These are phyloP conservation scores for Aethina tumida DNA, from an alignment of 1,140 invertebrate species.

Conservation along the genomic window DNA sequence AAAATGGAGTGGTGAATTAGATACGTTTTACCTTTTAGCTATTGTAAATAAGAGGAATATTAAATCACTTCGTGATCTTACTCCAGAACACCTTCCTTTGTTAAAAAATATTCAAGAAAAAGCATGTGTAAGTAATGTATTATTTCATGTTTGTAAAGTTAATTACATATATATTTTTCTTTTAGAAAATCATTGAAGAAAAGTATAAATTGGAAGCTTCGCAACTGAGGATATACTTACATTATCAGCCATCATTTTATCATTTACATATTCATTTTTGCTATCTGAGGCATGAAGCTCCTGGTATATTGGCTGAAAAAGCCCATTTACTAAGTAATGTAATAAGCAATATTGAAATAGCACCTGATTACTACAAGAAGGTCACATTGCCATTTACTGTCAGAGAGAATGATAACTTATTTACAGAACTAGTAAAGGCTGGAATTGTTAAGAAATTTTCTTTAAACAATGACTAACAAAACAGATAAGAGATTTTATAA, in stretches of 20 bases:
- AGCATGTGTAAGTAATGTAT: constrained; percentile 46
- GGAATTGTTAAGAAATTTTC: constrained; percentile 25
- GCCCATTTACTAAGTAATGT: constrained; percentile 80
- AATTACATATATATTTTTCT: constrained; percentile 15
- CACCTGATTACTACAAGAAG: constrained; percentile 74
- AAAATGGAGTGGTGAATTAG: constrained; percentile 83
- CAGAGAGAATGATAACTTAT: constrained; percentile 50
- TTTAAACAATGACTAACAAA: constrained; percentile 7
- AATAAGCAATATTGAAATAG: constrained; percentile 83
- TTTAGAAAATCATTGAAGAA: constrained; percentile 62
- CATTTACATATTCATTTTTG: constrained; percentile 94
- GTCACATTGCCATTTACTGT: constrained; percentile 64
- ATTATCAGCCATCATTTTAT: constrained; percentile 96
- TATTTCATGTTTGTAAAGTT: constrained; percentile 1
- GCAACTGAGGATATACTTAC: constrained; percentile 78
- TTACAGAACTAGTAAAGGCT: constrained; percentile 40
- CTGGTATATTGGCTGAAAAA: constrained; percentile 65
- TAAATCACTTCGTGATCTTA: constrained; percentile 77
- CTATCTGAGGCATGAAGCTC: constrained; percentile 69
- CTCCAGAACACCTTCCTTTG: constrained; percentile 64
- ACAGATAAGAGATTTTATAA: constrained; percentile 21
- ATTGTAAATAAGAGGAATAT: constrained; percentile 64
- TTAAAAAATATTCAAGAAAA: constrained; percentile 70
- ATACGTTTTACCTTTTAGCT: constrained; percentile 75
- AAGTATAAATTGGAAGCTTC: constrained; percentile 64